Conservation (phyloP, 2,888 invertebrate genomes). For the Cryptocheilus praepositus region DNA sequence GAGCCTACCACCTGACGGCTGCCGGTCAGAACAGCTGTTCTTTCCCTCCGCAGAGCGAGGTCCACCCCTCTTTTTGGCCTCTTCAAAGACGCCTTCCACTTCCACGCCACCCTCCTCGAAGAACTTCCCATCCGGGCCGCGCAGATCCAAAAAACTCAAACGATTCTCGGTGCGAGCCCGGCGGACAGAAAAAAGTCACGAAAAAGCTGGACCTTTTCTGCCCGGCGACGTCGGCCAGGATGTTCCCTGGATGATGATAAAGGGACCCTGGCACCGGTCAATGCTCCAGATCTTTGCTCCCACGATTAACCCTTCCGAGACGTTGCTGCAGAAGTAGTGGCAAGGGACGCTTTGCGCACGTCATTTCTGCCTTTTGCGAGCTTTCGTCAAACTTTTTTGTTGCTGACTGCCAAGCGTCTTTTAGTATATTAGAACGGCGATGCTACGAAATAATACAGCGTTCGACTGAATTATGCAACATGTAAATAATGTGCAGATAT, state of each 20-base stretch:
- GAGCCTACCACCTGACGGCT: constrained; percentile 67
- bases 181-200: constrained; percentile 1
- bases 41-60: constrained; percentile 32
- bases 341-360: no score
- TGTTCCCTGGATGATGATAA: constrained; percentile 24
- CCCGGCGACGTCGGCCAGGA: constrained; percentile 37
- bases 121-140: constrained; percentile 18
- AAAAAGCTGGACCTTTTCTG: constrained; percentile 6
- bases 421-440: no score
- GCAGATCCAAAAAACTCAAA: constrained; percentile 49
- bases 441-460: no score
- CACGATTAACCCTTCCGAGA: no score
- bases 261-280: neutral
- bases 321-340: no score
- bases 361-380: no score
- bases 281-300: neutral
- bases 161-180: constrained; percentile 30
- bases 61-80: no score
- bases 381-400: no score
- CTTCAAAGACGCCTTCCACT: constrained; percentile 16
- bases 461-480: no score
- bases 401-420: no score
- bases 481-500: no score
- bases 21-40: constrained; percentile 65
- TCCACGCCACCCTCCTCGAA: constrained; percentile 16